These are phyloP conservation scores for Plebejus argus DNA, from an alignment of 2,888 invertebrate species.

Conservation along the genomic window DNA sequence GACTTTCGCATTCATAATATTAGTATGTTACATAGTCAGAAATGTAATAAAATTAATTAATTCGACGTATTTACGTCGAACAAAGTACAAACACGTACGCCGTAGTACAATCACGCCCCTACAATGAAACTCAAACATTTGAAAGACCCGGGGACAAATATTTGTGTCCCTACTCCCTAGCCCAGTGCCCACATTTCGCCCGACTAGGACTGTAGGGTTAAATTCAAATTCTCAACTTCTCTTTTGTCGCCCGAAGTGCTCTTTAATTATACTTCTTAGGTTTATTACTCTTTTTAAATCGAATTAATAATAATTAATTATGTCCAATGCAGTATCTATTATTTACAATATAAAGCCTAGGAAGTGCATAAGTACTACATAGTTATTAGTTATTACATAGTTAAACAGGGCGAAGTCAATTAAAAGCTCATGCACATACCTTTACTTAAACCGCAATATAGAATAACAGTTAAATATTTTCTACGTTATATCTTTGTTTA, in stretches of 20 bases:
- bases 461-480: background rate
- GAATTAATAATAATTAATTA: background rate
- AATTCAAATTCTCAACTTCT: background rate
- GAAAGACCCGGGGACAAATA: background rate
- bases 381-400: no score
- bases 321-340: no score
- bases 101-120: background rate
- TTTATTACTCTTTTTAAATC: background rate
- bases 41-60: constrained; percentile 1
- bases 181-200: background rate
- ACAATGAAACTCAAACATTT: constrained; percentile 10
- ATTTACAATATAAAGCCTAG: no score
- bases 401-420: no score
- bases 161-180: background rate
- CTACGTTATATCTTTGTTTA: background rate
- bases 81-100: background rate
- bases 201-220: background rate
- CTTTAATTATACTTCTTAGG: background rate
- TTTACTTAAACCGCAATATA: background rate
- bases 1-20: background rate
- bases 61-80: background rate
- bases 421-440: background rate
- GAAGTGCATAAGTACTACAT: no score
- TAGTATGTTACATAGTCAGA: background rate
- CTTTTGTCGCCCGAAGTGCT: background rate